Evolutionary conservation across 2,113 vertebrate genomes (phyloP).

Genomic region (Rhinolophus sinicus): DNA sequence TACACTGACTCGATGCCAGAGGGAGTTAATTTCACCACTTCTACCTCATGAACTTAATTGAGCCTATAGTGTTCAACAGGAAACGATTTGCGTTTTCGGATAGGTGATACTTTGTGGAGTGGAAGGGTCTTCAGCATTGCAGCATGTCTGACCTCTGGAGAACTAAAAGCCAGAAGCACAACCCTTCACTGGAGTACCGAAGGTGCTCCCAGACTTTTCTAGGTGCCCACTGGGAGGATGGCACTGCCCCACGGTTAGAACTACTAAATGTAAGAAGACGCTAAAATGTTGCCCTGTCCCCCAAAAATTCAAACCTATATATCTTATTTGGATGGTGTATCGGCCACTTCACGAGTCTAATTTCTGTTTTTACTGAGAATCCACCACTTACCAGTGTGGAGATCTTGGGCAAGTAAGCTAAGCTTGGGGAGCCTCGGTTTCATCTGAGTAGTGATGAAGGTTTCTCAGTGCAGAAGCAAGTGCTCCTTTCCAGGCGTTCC

Average conservation of each 20-base stretch:
- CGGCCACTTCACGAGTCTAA: not conserved
- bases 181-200: not conserved
- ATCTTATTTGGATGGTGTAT: not conserved
- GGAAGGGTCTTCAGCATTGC: not conserved
- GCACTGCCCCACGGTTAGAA: not conserved
- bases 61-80: not conserved
- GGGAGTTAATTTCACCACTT: not conserved
- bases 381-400: not conserved
- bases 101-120: not conserved
- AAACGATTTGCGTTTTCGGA: not conserved
- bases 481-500: not conserved
- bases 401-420: not conserved
- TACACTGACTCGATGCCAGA: not conserved
- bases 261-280: not conserved
- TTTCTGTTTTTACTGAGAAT: not conserved
- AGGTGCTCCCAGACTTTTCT: not conserved
- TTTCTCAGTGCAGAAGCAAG: not conserved
- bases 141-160: not conserved
- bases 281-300: not conserved
- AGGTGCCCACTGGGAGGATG: not conserved
- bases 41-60: not conserved
- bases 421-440: not conserved
- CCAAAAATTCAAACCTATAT: not conserved
- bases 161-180: not conserved
- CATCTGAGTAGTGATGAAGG: not conserved